phyloP scores from a whole-genome alignment of 1,140 invertebrate species.

The Drosophila takahashii region DNA sequence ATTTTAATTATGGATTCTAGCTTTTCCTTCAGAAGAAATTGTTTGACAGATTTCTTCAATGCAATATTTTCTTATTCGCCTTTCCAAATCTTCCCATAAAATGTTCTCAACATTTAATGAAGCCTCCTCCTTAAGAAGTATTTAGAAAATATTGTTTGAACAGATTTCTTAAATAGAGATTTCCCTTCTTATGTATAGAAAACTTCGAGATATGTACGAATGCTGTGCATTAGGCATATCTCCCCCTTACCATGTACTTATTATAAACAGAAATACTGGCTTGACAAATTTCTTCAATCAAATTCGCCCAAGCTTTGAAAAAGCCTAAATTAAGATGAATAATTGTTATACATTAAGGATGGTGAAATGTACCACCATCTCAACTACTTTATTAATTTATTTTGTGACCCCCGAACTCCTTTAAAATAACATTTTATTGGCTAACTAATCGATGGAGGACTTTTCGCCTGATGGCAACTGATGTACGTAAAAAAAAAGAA shows the following conservation, averaged over 20 bases:
- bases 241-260: slow-evolving; percentile 29
- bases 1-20: background rate
- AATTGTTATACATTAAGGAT: slow-evolving; percentile 26
- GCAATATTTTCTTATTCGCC: slow-evolving; percentile 21
- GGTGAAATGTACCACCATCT: slow-evolving; percentile 12
- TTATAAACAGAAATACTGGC: slow-evolving; percentile 11
- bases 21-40: background rate
- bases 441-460: background rate
- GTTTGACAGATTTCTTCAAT: slow-evolving; percentile 27
- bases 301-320: slow-evolving; percentile 14
- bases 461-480: slow-evolving; percentile 5
- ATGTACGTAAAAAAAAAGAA: background rate
- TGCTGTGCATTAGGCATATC: slow-evolving; percentile 12
- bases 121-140: background rate
- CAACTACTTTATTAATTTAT: background rate
- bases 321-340: slow-evolving; percentile 10
- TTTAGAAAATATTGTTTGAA: slow-evolving; percentile 28
- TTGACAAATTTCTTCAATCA: slow-evolving; percentile 9
- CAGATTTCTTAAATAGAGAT: slow-evolving; percentile 19
- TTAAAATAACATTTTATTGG: background rate
- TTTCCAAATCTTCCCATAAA: background rate
- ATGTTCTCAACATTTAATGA: background rate
- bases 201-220: background rate
- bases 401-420: slow-evolving; percentile 20
- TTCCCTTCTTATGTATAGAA: slow-evolving; percentile 1